Evolutionary conservation across 2,888 invertebrate species (phyloP), one percentile per base, ranked within the genome.

Genomic region (Acanthosoma haemorrhoidale): DNA sequence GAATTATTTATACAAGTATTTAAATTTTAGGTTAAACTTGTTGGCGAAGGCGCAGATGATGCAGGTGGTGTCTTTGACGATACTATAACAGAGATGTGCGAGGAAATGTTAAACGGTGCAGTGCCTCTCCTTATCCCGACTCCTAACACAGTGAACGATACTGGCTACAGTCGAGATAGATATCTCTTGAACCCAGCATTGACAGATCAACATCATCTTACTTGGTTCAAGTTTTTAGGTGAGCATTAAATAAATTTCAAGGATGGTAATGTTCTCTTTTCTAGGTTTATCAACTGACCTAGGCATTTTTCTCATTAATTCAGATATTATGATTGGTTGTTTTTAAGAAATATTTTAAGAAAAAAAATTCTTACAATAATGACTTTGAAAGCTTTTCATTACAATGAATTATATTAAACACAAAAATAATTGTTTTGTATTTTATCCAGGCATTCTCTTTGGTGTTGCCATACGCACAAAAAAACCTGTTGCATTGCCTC

Each of bases 51-150:
- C 1, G 87, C 87, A 0, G 87, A 87, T 77, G 87, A 87, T 79
- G 87, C 87, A 2, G 87, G 87, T 0, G 87, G 87, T 3, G 87
- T 87, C 21, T 87, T 87, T 79, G 87, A 87, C 78, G 87, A 87
- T 76, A 87, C 86, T 3, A 86, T 87, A 51, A 87, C 87, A 1
- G 86, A 87, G 78, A 86, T 87, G 85, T 87, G 87, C 76, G 82
- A 83, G 77, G 87, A 87, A 78, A 81, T 87, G 32, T 83, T 84
- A 38, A 82, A 82, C 32, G 85, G 84, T 2, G 79, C 81, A 1
- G 84, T 87, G 2, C 85, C 86, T 4, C 79, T 86, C 11, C 79
- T 87, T 16, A 81, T 87, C 21, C 84, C 85, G 0, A 86, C 87
- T 1, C 87, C 87, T 1, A 87, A 87, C 76, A 82, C 84, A 16